Evolutionary conservation across 2,797 vertebrate species (phyloP), one percentile per base, ranked within the genome.

Genomic region (Coccyzus lansbergi): DNA sequence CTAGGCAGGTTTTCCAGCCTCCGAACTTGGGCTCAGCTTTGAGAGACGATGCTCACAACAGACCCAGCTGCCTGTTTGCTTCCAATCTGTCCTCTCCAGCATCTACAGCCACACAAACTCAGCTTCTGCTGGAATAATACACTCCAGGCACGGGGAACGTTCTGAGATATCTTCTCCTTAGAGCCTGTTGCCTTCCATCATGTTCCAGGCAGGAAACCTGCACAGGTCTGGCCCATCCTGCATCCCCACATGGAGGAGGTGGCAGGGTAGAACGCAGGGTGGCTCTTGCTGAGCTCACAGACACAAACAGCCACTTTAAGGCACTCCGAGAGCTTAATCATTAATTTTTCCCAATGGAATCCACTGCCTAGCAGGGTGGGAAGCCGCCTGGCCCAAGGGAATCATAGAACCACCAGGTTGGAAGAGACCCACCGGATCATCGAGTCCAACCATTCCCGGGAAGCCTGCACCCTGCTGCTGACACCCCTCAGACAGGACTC

Each of bases 371-470:
- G 16, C 1, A 0, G 34, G 34, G 15, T 34, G 15, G 14, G 16
- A 34, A 0, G 6, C 24, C 2, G 14, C 63, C 25, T 14, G 16
- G 46, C 38, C 65, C 40, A 4, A 5, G 52, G 0, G 0, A 17
- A n/a, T n/a, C n/a, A n/a, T n/a, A n/a, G n/a, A n/a, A n/a, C n/a
- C n/a, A n/a, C n/a, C n/a, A n/a, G n/a, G n/a, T n/a, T n/a, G n/a
- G n/a, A n/a, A n/a, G n/a, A n/a, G n/a, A n/a, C n/a, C n/a, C n/a
- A n/a, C n/a, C n/a, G n/a, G n/a, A n/a, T n/a, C n/a, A n/a, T n/a
- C n/a, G n/a, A n/a, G n/a, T n/a, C n/a, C n/a, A n/a, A n/a, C n/a
- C n/a, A n/a, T n/a, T n/a, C n/a, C n/a, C n/a, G 15, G 14, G 16
- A 34, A 33, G 29, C 49, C 29, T 10, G 28, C 4, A 15, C 70